Evolutionary conservation across 2,113 vertebrate genomes (phyloP).

Genomic region (Alectura lathami): DNA sequence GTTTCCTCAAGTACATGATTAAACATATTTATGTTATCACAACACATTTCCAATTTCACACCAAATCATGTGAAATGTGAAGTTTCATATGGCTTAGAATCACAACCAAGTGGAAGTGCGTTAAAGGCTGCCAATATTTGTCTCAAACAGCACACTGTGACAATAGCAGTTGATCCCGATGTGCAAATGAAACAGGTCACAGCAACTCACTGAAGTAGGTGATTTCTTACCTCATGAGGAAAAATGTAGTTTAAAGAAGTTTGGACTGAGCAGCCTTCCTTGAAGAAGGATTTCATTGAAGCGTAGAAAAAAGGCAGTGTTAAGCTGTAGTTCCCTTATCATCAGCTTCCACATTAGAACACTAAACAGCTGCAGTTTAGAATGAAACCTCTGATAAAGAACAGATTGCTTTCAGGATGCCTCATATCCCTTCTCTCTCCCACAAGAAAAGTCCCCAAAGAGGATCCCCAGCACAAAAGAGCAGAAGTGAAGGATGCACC

Average conservation of each 20-base stretch:
- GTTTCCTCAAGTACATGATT: not conserved
- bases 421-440: not conserved
- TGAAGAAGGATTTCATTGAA: not conserved
- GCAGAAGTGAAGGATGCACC: not conserved
- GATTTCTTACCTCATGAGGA: not conserved
- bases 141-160: not conserved
- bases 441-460: accelerated
- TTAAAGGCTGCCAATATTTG: not conserved
- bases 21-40: not conserved
- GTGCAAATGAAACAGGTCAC: not conserved
- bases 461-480: not conserved
- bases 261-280: not conserved
- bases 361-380: not conserved
- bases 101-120: not conserved
- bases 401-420: not conserved
- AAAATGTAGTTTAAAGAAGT: not conserved
- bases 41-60: not conserved
- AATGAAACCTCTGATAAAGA: not conserved
- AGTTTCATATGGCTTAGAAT: not conserved
- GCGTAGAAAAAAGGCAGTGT: not conserved
- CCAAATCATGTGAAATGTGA: not conserved
- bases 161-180: not conserved
- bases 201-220: not conserved
- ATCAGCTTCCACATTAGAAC: not conserved
- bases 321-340: not conserved